Evolutionary conservation across 1,140 invertebrate genomes (phyloP).

Genomic region (Micrasema longulum): DNA sequence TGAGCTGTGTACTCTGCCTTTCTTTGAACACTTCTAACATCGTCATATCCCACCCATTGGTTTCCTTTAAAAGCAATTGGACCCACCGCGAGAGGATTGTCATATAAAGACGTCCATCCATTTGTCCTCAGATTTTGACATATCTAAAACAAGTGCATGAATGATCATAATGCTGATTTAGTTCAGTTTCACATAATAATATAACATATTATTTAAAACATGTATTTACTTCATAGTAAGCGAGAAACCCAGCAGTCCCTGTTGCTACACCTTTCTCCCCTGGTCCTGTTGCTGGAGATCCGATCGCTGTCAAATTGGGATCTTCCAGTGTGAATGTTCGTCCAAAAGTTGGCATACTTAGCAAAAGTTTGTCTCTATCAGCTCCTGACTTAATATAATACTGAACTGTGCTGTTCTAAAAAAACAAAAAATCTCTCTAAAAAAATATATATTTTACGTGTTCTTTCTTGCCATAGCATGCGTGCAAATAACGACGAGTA

Average conservation of each 20-base stretch:
- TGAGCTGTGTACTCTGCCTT: constrained; percentile 82
- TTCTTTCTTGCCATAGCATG: too few relatives aligned
- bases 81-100: constrained; percentile 69
- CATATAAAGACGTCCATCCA: too few relatives aligned
- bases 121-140: too few relatives aligned
- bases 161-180: too few relatives aligned
- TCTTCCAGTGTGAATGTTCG: constrained; percentile 16
- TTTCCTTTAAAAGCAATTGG: constrained; percentile 87
- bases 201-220: too few relatives aligned
- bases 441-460: too few relatives aligned
- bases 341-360: neutral
- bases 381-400: constrained; percentile 10
- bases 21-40: constrained; percentile 79
- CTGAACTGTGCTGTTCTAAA: constrained; percentile 2
- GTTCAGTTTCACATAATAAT: too few relatives aligned
- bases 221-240: constrained; percentile 4
- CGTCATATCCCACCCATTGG: constrained; percentile 92
- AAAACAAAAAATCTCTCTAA: neutral
- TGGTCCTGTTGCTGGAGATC: neutral
- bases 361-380: neutral
- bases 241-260: neutral
- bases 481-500: too few relatives aligned
- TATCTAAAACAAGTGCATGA: too few relatives aligned
- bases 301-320: neutral
- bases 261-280: constrained; percentile 10